Evolutionary conservation across 2,113 vertebrate species (phyloP).

Genomic region (Hystrix brachyura): DNA sequence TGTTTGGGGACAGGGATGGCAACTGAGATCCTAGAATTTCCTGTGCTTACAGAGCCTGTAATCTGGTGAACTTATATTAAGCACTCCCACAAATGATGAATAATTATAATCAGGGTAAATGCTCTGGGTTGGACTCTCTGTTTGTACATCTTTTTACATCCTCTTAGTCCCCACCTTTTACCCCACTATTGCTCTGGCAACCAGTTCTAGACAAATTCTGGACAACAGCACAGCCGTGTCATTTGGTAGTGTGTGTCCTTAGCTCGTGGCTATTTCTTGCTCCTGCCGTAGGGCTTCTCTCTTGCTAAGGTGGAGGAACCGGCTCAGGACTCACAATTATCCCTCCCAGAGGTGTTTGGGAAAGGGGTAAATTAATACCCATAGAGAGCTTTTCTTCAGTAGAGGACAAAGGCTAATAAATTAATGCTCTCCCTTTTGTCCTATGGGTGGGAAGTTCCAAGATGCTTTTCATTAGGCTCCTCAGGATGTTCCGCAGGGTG

Average conservation of each 20-base stretch:
- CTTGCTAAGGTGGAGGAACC: conserved; percentile 18
- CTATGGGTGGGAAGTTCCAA: background rate
- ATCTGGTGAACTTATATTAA: background rate
- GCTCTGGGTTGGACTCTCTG: background rate
- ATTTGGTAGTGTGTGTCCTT: background rate
- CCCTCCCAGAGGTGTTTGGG: background rate
- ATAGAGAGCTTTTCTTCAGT: background rate
- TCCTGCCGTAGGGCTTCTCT: background rate
- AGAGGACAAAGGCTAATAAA: conserved; percentile 21
- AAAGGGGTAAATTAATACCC: background rate
- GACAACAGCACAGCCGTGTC: background rate
- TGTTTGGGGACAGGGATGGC: background rate
- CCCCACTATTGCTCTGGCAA: background rate
- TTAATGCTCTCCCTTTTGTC: background rate
- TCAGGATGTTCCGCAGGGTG: background rate
- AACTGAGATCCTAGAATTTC: background rate
- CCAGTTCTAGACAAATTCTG: background rate
- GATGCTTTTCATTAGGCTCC: conserved; percentile 11
- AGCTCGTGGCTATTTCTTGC: background rate
- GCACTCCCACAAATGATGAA: background rate
- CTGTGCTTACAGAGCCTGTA: background rate
- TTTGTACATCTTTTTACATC: background rate
- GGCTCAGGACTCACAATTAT: conserved; percentile 33
- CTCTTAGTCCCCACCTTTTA: background rate
- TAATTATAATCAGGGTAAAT: conserved; percentile 27